Percentiles rank a stretch among this genome's conserved stretches.
Evolutionary conservation across 2,797 vertebrate species (phyloP).

Genomic region (Urophycis tenuis): DNA sequence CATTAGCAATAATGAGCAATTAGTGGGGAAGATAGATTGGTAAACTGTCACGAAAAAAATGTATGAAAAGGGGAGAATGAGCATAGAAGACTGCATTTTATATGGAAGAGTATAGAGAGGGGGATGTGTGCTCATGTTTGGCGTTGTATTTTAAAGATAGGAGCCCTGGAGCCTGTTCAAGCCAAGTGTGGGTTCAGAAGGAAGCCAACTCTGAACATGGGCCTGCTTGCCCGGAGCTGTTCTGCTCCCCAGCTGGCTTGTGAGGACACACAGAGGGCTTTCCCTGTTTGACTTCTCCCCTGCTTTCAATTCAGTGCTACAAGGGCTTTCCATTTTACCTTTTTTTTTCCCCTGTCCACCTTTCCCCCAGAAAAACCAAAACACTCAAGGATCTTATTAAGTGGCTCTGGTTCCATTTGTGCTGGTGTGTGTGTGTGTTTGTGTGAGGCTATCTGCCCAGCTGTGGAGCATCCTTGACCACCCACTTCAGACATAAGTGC

Average conservation of each 20-base stretch:
- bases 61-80: not conserved
- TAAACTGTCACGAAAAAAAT: too few relatives aligned
- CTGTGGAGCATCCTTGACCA: not conserved
- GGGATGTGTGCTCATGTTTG: not conserved
- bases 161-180: constrained; percentile 6
- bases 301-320: not conserved
- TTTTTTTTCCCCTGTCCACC: not conserved
- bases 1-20: not conserved
- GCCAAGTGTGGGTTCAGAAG: constrained; percentile 9
- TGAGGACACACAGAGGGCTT: not conserved
- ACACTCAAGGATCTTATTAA: not conserved
- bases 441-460: not conserved
- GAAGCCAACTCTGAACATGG: constrained; percentile 10
- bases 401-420: not conserved
- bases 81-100: not conserved
- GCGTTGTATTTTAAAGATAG: not conserved
- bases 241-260: not conserved
- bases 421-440: not conserved
- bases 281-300: not conserved
- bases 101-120: not conserved
- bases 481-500: constrained; percentile 8
- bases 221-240: constrained; percentile 3
- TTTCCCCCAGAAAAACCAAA: not conserved
- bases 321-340: not conserved
- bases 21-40: not conserved